Base-by-base conservation (phyloP, 2,888 invertebrate species). In the Blomia tropicalis region DNA sequence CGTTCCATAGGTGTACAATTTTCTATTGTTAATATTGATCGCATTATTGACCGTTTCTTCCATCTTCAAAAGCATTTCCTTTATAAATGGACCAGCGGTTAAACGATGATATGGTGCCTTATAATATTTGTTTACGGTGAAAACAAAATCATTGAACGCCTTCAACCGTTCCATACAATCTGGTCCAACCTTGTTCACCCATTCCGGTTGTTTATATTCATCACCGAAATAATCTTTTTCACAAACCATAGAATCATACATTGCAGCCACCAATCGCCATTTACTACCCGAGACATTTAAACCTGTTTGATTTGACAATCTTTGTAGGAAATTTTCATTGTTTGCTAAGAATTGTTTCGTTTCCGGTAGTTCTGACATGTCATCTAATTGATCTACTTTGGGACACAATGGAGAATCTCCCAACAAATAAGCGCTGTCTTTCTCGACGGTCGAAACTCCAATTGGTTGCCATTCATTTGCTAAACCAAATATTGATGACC, bases 381-480 rank as follows among this genome's bases (percentile, higher is more conserved):
- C 51, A 27, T 47, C 27, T 7, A 47, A 11, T 7, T 11, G 14
- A 25, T 7, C n/a, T 1, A 54, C 61, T 14, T 32, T 32, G 25
- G 23, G 30, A 60, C 63, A 63, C 17, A 43, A 7, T 27, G 60
- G 5, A 14, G n/a, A 17, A 3, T 61, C 29, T 3, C 4, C 27
- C 25, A 63, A 31, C 27, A 63, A 11, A 2, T 30, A 43, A 30
- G 44, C 63, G 1, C 17, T 4, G 41, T 23, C n/a, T 5, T 22
- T n/a, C 4, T 47, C 47, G 23, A 30, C 43, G 14, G 63, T 60
- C 23, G 63, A 27, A 3, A 63, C 27, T n/a, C 30, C 60, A 19
- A 60, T 51, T 53, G 63, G 63, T 29, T 63, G 63, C 63, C 63
- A 63, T 25, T 5, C 7, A 4, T 47, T 27, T 23, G 32, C 63